Conservation (phyloP, 2,113 vertebrate species). For the Sakesphorus luctuosus region DNA sequence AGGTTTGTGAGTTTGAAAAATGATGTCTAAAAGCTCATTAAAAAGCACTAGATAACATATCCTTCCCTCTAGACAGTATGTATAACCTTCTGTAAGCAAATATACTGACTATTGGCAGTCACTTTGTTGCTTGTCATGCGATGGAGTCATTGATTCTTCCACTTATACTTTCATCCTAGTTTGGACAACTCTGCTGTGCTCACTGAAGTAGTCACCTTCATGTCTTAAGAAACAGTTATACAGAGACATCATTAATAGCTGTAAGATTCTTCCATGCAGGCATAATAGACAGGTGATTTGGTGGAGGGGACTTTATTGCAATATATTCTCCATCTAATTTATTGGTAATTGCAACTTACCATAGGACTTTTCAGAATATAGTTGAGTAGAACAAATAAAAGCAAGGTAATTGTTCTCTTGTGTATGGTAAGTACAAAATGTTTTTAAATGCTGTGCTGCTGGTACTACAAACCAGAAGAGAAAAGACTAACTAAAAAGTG, state of each 20-base stretch:
- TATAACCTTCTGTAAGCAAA: not conserved
- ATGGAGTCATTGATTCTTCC: not conserved
- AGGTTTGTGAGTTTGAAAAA: not conserved
- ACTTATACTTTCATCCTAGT: not conserved
- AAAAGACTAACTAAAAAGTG: not conserved
- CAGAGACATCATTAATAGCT: not conserved
- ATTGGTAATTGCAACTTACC: not conserved
- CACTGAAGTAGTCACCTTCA: not conserved
- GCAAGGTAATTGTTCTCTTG: not conserved
- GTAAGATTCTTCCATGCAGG: not conserved
- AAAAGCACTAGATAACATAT: not conserved
- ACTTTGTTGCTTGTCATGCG: not conserved
- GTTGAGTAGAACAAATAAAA: not conserved
- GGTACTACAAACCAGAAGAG: not conserved
- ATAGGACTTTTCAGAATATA: not conserved
- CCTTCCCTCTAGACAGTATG: not conserved
- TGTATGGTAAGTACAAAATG: not conserved
- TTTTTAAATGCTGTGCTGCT: not conserved
- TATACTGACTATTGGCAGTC: accelerated
- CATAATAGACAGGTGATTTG: not conserved
- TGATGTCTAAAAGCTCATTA: not conserved
- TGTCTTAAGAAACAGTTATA: not conserved
- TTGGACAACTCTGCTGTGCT: not conserved
- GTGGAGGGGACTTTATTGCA: not conserved
- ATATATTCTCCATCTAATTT: not conserved